These are phyloP conservation scores for Lepidocyrtoides sp. DNA, from an alignment of 2,888 invertebrate genomes.

Conservation along the genomic window DNA sequence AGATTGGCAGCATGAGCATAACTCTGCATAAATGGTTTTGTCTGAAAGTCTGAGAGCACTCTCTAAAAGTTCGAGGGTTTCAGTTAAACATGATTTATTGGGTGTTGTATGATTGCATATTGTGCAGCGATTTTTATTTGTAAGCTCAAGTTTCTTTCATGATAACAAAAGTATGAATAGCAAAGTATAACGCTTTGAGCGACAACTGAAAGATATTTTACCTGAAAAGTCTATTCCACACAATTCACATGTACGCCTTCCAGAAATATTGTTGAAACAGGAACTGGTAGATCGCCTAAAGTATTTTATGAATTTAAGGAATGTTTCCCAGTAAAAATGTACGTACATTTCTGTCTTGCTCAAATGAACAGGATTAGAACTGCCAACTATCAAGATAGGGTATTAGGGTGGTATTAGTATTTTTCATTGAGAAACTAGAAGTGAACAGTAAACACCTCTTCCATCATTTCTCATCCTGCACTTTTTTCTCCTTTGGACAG, in stretches of 20 bases:
- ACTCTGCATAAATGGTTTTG: no score
- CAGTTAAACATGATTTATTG: constrained; percentile 22
- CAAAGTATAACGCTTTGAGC: not conserved
- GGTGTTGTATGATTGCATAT: constrained; percentile 42
- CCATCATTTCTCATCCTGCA: constrained; percentile 53
- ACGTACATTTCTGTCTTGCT: not conserved
- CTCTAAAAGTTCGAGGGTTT: not conserved
- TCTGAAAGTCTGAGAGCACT: not conserved
- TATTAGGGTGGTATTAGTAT: constrained; percentile 20
- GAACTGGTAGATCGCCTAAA: constrained; percentile 27
- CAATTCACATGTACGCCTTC: not conserved
- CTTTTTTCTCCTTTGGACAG: constrained; percentile 18
- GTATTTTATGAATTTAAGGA: constrained; percentile 4
- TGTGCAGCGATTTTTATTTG: not conserved
- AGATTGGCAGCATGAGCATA: no score
- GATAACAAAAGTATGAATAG: not conserved
- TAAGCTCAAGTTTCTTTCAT: not conserved
- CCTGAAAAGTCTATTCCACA: not conserved
- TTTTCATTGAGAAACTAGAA: constrained; percentile 48
- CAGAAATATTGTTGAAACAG: constrained; percentile 6
- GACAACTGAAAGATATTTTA: not conserved
- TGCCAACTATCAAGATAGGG: not conserved
- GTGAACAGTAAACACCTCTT: constrained; percentile 60
- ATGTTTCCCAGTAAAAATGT: not conserved
- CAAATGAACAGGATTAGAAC: not conserved